phyloP scores from a whole-genome alignment of 2,797 vertebrate genomes.

The Diplodus puntazzo region DNA sequence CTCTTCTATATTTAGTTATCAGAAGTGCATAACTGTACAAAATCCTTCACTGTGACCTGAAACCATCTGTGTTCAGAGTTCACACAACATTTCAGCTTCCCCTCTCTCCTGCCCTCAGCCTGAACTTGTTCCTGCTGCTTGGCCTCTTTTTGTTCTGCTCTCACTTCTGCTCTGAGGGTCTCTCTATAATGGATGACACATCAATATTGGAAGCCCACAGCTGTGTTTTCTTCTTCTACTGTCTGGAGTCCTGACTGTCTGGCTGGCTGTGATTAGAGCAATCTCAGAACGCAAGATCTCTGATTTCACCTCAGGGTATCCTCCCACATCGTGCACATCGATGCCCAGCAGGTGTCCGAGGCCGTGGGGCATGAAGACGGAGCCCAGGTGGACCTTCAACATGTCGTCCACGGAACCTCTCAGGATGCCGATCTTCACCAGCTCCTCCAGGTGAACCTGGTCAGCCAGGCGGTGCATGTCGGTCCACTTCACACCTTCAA shows the following conservation, averaged over 20 bases:
- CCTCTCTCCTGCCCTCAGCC: constrained; percentile 20
- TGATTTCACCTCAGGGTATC: constrained; percentile 91
- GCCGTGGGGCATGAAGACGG: constrained; percentile 97
- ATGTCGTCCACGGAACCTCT: constrained; percentile 91
- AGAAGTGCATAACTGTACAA: neutral
- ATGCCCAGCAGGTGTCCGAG: constrained; percentile 97
- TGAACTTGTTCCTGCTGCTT: constrained; percentile 39
- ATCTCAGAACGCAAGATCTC: neutral
- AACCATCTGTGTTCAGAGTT: constrained; percentile 28
- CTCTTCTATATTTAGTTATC: constrained; percentile 7
- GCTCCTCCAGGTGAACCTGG: constrained; percentile 93
- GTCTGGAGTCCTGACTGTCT: neutral
- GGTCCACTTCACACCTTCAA: constrained; percentile 91
- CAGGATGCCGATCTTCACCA: constrained; percentile 90
- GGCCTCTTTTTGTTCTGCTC: constrained; percentile 23
- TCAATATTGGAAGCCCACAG: constrained; percentile 32
- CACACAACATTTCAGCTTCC: constrained; percentile 19
- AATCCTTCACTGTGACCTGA: constrained; percentile 37
- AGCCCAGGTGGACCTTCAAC: constrained; percentile 93
- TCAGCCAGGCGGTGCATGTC: constrained; percentile 96
- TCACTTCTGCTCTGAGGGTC: constrained; percentile 3
- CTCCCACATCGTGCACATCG: constrained; percentile 96
- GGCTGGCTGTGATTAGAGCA: neutral
- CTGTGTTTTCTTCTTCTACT: constrained; percentile 3
- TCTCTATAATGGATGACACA: constrained; percentile 47